Conservation (phyloP, 2,888 invertebrate genomes). For the Pristionchus entomophagus region DNA sequence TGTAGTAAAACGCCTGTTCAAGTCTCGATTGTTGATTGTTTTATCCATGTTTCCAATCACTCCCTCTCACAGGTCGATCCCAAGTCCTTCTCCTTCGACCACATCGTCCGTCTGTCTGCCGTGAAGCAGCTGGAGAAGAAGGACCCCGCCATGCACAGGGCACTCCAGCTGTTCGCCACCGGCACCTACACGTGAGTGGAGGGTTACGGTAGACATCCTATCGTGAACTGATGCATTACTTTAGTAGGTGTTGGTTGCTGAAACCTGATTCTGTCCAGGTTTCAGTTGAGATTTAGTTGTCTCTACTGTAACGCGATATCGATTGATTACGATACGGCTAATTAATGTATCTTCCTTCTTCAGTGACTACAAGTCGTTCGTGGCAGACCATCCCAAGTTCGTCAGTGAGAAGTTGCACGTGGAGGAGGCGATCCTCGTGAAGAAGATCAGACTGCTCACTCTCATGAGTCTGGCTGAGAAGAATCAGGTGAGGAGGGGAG, state of each 20-base stretch:
- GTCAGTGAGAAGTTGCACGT: conserved; percentile 59
- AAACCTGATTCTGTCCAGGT: too few relatives aligned
- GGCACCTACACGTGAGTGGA: conserved; percentile 59
- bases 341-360: background rate
- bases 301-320: too few relatives aligned
- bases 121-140: conserved; percentile 82
- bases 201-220: too few relatives aligned
- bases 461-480: conserved; percentile 98
- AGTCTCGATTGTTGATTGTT: too few relatives aligned
- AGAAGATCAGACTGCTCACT: conserved; percentile 95
- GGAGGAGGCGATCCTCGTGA: conserved; percentile 64
- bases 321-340: too few relatives aligned
- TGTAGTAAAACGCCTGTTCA: too few relatives aligned
- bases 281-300: too few relatives aligned
- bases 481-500: conserved; percentile 79
- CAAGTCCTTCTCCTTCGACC: conserved; percentile 94
- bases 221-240: too few relatives aligned
- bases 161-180: conserved; percentile 67
- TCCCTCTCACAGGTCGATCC: conserved; percentile 79
- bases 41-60: too few relatives aligned
- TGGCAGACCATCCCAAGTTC: conserved; percentile 80
- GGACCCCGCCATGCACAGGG: conserved; percentile 68
- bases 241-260: too few relatives aligned
- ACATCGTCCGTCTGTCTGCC: conserved; percentile 91
- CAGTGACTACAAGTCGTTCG: conserved; percentile 85